A percentile compares a stretch with the other conserved stretches of the same genome.
Evolutionary conservation across 2,113 vertebrate genomes (phyloP).

Genomic region (Eptesicus fuscus): DNA sequence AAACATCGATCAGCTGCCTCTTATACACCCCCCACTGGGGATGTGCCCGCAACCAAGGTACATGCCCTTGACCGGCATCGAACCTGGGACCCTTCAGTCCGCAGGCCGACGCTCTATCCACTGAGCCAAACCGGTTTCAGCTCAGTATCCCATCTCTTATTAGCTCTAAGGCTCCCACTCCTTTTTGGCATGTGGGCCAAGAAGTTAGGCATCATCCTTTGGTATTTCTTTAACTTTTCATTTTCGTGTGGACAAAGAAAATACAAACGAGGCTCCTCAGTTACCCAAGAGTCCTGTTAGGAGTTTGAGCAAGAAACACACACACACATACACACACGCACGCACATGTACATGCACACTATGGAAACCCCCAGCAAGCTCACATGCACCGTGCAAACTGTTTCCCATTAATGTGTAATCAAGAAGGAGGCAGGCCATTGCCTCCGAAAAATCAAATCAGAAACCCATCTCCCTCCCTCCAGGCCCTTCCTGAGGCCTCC

Average conservation of each 20-base stretch:
- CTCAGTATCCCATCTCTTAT: slow-evolving; percentile 39
- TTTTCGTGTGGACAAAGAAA: slow-evolving; percentile 46
- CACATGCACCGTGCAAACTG: slow-evolving; percentile 65
- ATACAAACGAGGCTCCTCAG: not conserved
- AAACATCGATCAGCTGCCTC: too few relatives aligned
- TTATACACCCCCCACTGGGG: too few relatives aligned
- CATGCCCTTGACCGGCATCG: too few relatives aligned
- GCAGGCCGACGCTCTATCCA: too few relatives aligned
- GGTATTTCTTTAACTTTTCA: slow-evolving; percentile 47
- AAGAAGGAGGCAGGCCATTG: slow-evolving; percentile 65
- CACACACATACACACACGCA: not conserved
- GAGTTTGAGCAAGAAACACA: not conserved
- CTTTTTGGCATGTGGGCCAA: not conserved
- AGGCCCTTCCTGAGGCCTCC: not conserved
- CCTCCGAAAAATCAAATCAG: slow-evolving; percentile 68
- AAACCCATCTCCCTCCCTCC: slow-evolving; percentile 25
- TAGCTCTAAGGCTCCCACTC: not conserved
- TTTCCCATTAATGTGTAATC: slow-evolving; percentile 70
- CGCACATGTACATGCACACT: not conserved
- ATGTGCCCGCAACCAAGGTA: too few relatives aligned
- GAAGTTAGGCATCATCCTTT: not conserved
- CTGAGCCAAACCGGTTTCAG: too few relatives aligned
- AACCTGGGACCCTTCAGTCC: too few relatives aligned
- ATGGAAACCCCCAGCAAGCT: not conserved
- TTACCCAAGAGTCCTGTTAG: not conserved